These are phyloP conservation scores for Austrofundulus limnaeus DNA, from an alignment of 2,113 vertebrate species.

Conservation along the genomic window DNA sequence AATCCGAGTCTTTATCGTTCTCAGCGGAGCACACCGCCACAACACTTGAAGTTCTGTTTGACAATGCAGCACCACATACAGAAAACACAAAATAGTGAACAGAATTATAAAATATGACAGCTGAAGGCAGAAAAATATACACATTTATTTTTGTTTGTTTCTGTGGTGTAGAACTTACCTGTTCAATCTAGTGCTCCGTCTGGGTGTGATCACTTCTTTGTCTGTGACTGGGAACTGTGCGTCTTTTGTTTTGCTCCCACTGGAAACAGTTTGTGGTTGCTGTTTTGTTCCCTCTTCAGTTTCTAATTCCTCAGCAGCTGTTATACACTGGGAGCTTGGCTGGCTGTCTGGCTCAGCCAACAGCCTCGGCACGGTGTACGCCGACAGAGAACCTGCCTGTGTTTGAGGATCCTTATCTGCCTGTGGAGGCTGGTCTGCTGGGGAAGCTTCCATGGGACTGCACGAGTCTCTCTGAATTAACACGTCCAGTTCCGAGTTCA, in stretches of 20 bases:
- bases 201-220: slow-evolving; percentile 4
- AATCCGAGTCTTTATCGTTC: slow-evolving; percentile 15
- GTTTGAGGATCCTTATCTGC: slow-evolving; percentile 11
- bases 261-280: slow-evolving; percentile 32
- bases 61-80: neutral
- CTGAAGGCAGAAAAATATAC: neutral
- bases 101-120: neutral
- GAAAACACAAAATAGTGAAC: neutral
- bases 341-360: slow-evolving; percentile 80
- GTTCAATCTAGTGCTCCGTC: neutral
- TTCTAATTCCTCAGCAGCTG: slow-evolving; percentile 40
- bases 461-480: slow-evolving; percentile 26
- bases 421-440: slow-evolving; percentile 42
- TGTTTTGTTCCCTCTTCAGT: slow-evolving; percentile 12
- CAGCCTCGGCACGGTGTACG: slow-evolving; percentile 77
- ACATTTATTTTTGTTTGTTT: neutral
- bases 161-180: slow-evolving; percentile 30
- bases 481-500: slow-evolving; percentile 45
- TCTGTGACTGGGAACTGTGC: slow-evolving; percentile 46
- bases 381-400: slow-evolving; percentile 1
- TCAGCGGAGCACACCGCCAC: slow-evolving; percentile 6
- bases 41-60: slow-evolving; percentile 8
- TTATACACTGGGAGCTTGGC: slow-evolving; percentile 38
- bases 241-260: slow-evolving; percentile 27
- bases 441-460: slow-evolving; percentile 54